Evolutionary conservation across 2,797 vertebrate genomes (phyloP), one percentile per base, ranked within the genome.

Genomic region (Sebastes hubbsi): DNA sequence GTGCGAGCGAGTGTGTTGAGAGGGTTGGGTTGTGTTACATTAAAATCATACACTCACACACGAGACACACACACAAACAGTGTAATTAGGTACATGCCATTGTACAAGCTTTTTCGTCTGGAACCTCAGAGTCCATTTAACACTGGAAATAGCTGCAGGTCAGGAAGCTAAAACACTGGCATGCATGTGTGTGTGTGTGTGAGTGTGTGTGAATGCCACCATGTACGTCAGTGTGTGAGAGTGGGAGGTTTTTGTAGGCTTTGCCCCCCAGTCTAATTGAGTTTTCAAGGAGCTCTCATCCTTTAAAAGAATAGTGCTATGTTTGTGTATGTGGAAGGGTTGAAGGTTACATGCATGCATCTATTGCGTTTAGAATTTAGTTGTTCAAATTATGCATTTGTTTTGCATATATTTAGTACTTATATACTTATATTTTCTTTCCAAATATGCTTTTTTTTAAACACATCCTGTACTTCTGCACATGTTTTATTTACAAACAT

Each of bases 241-340:
- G 81, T 77, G 77, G 82, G 70, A 13, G 62, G 54, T 82, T 86
- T 84, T 82, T 87, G 78, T 83, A 79, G 78, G 75, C 70, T 93
- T 81, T 92, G 89, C 89, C 90, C 89, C 73, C 82, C 16, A 91
- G 92, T 91, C 88, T 92, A 93, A 93, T 91, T 90, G 91, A 81
- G 85, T 92, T 93, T 92, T 91, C 86, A 92, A 93, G 90, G 91
- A 92, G 90, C 84, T 80, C 72, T 82, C 91, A 91, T 92, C 86
- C 84, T 92, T 89, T 90, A 80, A 89, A 76, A 87, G 83, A 87
- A 83, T 54, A 63, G 62, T 70, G 55, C 22, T 3, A 63, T 73
- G 71, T 68, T 52, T 76, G 65, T 78, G 58, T 78, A 60, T 56
- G 38, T 49, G 25, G 5, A 59, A 68, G 36, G 38, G n/a, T 64